phyloP scores from a whole-genome alignment of 2,888 invertebrate genomes.

The Drosophila imparisetae region DNA sequence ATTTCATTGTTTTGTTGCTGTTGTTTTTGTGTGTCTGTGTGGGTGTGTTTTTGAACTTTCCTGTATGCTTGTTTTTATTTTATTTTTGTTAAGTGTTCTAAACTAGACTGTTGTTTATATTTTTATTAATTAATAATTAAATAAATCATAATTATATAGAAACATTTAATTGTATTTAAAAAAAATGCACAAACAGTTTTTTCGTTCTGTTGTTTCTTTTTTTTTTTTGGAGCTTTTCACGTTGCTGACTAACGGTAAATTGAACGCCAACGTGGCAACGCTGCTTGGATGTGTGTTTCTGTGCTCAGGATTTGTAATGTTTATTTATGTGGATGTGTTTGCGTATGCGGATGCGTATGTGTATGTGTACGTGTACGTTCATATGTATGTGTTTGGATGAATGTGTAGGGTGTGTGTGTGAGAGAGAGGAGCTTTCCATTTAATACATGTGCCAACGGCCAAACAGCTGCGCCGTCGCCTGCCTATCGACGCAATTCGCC shows the following conservation, averaged over 20 bases:
- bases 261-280: conserved; percentile 59
- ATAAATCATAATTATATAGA: conserved; percentile 64
- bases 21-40: conserved; percentile 15
- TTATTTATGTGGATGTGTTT: conserved; percentile 36
- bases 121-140: conserved; percentile 68
- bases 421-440: conserved; percentile 44
- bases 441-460: conserved; percentile 61
- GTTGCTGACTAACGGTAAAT: conserved; percentile 62
- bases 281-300: conserved; percentile 27
- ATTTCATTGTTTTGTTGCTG: conserved; percentile 22
- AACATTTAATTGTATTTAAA: conserved; percentile 58
- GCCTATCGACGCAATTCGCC: conserved; percentile 17
- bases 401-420: conserved; percentile 31
- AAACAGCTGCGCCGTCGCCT: conserved; percentile 45
- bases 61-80: conserved; percentile 59
- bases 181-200: conserved; percentile 64
- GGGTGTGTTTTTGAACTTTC: conserved; percentile 53
- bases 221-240: conserved; percentile 44
- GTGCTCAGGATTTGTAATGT: conserved; percentile 3
- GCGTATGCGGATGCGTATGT: conserved; percentile 34
- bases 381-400: conserved; percentile 1
- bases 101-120: conserved; percentile 61
- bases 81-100: conserved; percentile 48
- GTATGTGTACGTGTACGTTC: neutral
- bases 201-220: conserved; percentile 33